Conservation (phyloP, 1,140 invertebrate species). For the Batillaria attramentaria region DNA sequence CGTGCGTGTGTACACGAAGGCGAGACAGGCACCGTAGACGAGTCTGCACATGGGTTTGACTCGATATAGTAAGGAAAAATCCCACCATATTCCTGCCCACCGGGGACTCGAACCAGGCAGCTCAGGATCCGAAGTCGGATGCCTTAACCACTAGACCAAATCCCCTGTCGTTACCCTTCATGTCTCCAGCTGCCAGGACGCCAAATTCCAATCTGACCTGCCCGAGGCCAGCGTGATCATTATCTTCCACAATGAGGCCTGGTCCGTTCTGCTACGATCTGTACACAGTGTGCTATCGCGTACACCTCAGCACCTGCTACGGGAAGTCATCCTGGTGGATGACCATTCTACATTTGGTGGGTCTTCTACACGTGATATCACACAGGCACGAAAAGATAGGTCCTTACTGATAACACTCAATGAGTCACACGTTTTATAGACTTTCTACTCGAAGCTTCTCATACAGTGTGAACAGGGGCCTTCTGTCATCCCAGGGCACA, state of each 20-base stretch:
- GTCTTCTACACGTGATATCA: background rate
- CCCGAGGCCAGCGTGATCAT: slow-evolving; percentile 30
- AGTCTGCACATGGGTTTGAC: too few relatives aligned
- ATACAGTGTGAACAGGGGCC: background rate
- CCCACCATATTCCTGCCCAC: too few relatives aligned
- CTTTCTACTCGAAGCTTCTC: too few relatives aligned
- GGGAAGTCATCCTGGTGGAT: slow-evolving; percentile 79
- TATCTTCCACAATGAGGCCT: slow-evolving; percentile 39
- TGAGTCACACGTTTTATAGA: too few relatives aligned
- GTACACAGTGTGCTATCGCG: slow-evolving; percentile 32
- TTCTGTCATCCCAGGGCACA: background rate
- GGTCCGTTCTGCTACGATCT: slow-evolving; percentile 34
- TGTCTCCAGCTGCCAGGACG: slow-evolving; percentile 45
- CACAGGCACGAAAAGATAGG: background rate
- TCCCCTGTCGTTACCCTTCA: too few relatives aligned
- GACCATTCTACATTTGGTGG: slow-evolving; percentile 96
- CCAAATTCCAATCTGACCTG: slow-evolving; percentile 30
- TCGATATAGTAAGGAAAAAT: too few relatives aligned
- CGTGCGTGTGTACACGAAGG: too few relatives aligned
- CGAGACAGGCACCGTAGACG: too few relatives aligned
- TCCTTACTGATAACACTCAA: background rate
- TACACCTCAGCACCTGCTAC: slow-evolving; percentile 22
- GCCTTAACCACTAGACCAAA: too few relatives aligned
- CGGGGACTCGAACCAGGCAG: too few relatives aligned
- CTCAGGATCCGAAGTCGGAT: too few relatives aligned